These are phyloP conservation scores for Casuarius casuarius DNA, from an alignment of 2,113 vertebrate genomes.

Conservation along the genomic window DNA sequence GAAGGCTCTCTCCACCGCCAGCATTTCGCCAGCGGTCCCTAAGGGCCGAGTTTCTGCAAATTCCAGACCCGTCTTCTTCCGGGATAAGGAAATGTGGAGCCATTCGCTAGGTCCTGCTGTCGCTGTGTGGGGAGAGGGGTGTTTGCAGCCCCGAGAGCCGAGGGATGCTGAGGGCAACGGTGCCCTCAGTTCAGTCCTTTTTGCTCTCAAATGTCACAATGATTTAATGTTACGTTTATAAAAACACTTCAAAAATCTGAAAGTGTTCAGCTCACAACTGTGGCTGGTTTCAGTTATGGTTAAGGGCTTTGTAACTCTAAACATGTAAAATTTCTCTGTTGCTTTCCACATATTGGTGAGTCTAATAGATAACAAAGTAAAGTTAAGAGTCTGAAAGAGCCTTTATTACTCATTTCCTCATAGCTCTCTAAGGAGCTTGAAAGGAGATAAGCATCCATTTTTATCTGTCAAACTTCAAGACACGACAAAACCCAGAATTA, in stretches of 20 bases:
- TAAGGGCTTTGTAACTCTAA: slow-evolving; percentile 35
- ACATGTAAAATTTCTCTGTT: slow-evolving; percentile 13
- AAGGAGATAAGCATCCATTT: slow-evolving; percentile 41
- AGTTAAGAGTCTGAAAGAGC: slow-evolving; percentile 43
- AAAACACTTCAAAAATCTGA: slow-evolving; percentile 38
- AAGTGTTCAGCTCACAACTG: background rate
- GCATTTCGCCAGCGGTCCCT: background rate
- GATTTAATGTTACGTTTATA: slow-evolving; percentile 11
- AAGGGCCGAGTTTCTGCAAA: background rate
- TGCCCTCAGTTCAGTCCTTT: background rate
- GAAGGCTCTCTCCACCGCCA: background rate
- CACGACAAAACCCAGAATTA: slow-evolving; percentile 33
- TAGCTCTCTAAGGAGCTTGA: slow-evolving; percentile 43
- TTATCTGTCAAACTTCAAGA: slow-evolving; percentile 41
- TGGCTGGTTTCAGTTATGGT: background rate
- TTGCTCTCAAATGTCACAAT: background rate
- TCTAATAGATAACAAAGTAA: slow-evolving; percentile 25
- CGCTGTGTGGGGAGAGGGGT: background rate
- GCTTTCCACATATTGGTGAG: slow-evolving; percentile 43
- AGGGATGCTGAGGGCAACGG: background rate
- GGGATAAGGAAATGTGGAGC: background rate
- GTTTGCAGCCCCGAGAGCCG: background rate
- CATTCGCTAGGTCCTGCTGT: background rate
- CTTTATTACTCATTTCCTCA: slow-evolving; percentile 65
- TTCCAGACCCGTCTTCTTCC: background rate